Conservation (phyloP, 2,888 invertebrate genomes). For the Aphodius granarius region DNA sequence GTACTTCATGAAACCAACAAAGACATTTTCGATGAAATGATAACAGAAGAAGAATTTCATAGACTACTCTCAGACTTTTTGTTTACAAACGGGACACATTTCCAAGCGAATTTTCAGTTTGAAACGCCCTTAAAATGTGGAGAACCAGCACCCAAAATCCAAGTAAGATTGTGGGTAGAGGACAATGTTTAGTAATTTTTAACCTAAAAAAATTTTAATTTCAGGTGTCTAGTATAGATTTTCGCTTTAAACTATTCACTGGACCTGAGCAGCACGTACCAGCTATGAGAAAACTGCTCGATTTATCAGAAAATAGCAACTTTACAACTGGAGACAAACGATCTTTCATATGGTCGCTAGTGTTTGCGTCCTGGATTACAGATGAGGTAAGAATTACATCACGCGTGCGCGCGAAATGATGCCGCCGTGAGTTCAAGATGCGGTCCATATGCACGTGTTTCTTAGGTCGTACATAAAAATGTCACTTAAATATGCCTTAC, state of each 20-base stretch:
- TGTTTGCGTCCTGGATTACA: constrained; percentile 75
- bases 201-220: constrained; percentile 38
- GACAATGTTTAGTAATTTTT: neutral
- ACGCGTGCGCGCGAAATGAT: no score
- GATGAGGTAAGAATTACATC: constrained; percentile 61
- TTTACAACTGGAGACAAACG: constrained; percentile 65
- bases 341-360: constrained; percentile 67
- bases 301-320: constrained; percentile 59
- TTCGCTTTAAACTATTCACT: constrained; percentile 62
- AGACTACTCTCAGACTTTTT: constrained; percentile 69
- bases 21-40: constrained; percentile 51
- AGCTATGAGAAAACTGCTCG: constrained; percentile 69
- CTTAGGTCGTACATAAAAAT: no score
- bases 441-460: no score
- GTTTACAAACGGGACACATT: constrained; percentile 69
- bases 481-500: no score
- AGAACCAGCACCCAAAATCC: constrained; percentile 59
- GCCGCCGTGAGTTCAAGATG: no score
- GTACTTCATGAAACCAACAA: constrained; percentile 61
- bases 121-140: constrained; percentile 64
- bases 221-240: constrained; percentile 63
- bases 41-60: constrained; percentile 62
- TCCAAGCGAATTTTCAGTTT: constrained; percentile 70
- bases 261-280: constrained; percentile 71
- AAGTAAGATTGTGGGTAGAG: constrained; percentile 49